Conservation (phyloP, 2,113 vertebrate genomes). For the Cyprinodon variegatus region DNA sequence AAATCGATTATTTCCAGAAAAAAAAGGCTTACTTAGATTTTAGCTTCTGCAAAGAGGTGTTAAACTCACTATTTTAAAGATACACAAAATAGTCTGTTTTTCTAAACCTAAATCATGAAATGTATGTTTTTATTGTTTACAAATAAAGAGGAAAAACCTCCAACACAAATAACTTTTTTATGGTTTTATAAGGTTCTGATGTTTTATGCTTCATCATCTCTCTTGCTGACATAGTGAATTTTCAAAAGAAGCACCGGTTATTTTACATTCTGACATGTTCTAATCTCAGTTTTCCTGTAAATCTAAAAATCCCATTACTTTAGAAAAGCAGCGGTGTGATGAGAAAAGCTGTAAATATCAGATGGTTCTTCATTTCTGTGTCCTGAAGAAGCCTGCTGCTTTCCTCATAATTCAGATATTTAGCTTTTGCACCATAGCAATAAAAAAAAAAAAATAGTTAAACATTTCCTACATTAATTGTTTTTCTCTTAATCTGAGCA, state of each 20-base stretch:
- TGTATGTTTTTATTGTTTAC: too few species aligned
- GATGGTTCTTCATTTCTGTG: neutral
- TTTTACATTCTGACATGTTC: neutral
- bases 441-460: too few species aligned
- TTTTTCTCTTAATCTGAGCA: too few species aligned
- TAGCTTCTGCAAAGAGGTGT: too few species aligned
- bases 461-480: too few species aligned
- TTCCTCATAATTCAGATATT: constrained; percentile 2
- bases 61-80: too few species aligned
- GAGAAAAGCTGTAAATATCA: constrained; percentile 10
- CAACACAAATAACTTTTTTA: neutral
- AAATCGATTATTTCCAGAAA: too few species aligned
- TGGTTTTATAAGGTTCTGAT: neutral
- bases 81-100: too few species aligned
- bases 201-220: neutral
- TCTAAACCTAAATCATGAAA: too few species aligned
- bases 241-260: neutral
- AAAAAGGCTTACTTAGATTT: too few species aligned
- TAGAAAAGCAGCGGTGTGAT: neutral
- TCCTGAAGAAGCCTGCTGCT: neutral
- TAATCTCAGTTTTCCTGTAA: neutral
- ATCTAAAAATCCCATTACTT: neutral
- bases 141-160: too few species aligned
- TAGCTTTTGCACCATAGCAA: too few species aligned
- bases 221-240: neutral